Evolutionary conservation across 1,140 invertebrate genomes (phyloP).

Genomic region (Heliconius hermathena): DNA sequence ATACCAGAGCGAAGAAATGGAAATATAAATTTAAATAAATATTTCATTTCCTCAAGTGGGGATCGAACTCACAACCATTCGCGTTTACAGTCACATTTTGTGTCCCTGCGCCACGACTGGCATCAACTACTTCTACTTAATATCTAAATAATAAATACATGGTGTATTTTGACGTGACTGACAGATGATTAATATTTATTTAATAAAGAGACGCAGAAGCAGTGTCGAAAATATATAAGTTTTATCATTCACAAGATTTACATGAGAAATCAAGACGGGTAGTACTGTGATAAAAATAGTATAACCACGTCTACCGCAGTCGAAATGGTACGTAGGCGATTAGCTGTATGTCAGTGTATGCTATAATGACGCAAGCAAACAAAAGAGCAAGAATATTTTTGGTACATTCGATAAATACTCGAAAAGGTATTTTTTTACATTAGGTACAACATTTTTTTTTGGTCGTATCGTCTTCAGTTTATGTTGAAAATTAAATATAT

Average conservation of each 20-base stretch:
- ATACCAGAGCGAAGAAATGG: too few relatives aligned
- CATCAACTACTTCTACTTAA: too few relatives aligned
- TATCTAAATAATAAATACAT: too few relatives aligned
- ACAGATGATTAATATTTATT: too few relatives aligned
- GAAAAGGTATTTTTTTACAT: not conserved
- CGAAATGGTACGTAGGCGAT: constrained; percentile 28
- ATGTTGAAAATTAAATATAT: not conserved
- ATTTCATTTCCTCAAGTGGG: too few relatives aligned
- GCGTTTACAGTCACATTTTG: too few relatives aligned
- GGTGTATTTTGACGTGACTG: too few relatives aligned
- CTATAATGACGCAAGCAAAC: constrained; percentile 52
- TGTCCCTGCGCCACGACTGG: too few relatives aligned
- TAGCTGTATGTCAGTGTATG: constrained; percentile 27
- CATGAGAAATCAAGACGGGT: not conserved
- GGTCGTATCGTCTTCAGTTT: too few relatives aligned
- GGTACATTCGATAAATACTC: constrained; percentile 24
- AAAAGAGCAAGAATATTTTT: constrained; percentile 48
- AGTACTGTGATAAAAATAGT: constrained; percentile 11
- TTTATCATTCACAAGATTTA: not conserved
- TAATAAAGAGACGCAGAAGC: too few relatives aligned
- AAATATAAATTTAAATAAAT: too few relatives aligned
- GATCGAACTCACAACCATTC: too few relatives aligned
- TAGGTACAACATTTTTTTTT: not conserved
- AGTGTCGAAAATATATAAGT: not conserved
- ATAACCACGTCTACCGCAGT: constrained; percentile 31